These are phyloP conservation scores for Cossypha heuglini DNA, from an alignment of 2,797 vertebrate species.

Conservation along the genomic window DNA sequence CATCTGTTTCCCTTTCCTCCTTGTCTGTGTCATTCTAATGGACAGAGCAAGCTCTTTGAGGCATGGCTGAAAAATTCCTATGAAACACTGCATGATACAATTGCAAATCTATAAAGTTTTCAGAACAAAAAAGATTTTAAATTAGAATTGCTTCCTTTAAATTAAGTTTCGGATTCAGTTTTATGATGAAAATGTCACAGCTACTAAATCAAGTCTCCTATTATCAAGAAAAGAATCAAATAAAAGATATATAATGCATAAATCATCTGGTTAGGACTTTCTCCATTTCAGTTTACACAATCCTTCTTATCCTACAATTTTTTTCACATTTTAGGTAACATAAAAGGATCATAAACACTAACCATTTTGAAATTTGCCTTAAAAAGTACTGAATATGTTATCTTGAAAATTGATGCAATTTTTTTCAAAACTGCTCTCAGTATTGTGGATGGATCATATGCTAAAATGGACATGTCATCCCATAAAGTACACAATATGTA, in stretches of 20 bases:
- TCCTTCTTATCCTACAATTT: neutral
- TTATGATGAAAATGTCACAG: neutral
- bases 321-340: neutral
- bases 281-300: neutral
- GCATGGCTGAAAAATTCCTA: neutral
- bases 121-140: neutral
- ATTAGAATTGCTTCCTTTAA: neutral
- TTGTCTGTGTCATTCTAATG: neutral
- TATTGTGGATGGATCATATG: neutral
- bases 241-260: neutral
- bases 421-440: neutral
- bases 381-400: neutral
- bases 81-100: neutral
- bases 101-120: neutral
- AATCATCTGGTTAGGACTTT: neutral
- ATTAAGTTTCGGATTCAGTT: neutral
- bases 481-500: neutral
- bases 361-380: neutral
- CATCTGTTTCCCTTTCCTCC: neutral
- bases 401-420: neutral
- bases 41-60: neutral
- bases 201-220: neutral
- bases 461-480: neutral
- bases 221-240: neutral
- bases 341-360: neutral